Percentiles rank a stretch among this genome's conserved stretches.
These are phyloP conservation scores for Melanocharis versteri DNA, from an alignment of 2,113 vertebrate genomes.

Conservation along the genomic window DNA sequence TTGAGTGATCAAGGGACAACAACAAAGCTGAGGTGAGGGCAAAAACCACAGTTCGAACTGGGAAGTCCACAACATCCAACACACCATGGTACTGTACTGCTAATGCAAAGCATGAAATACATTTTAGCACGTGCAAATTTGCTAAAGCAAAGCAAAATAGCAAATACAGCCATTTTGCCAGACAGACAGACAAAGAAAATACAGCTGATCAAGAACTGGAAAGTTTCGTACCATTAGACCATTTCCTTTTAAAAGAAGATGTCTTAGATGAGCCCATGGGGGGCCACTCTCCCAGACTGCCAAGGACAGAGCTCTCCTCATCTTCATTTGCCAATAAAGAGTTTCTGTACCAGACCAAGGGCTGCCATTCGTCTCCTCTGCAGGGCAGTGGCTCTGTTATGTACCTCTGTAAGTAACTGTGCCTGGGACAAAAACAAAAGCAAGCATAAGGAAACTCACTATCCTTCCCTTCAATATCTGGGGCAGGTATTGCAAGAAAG, in stretches of 20 bases:
- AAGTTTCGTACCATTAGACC: conserved; percentile 70
- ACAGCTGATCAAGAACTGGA: background rate
- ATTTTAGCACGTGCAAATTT: background rate
- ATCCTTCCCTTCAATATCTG: background rate
- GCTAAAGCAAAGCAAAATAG: background rate
- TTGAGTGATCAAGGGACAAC: background rate
- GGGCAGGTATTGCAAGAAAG: background rate
- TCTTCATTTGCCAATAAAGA: conserved; percentile 83
- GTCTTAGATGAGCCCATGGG: conserved; percentile 47
- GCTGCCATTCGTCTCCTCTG: conserved; percentile 82
- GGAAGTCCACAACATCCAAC: background rate
- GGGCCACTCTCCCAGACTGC: conserved; percentile 65
- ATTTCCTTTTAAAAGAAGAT: conserved; percentile 68
- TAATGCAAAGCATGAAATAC: background rate
- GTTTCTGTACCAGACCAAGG: conserved; percentile 78
- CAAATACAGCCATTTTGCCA: background rate
- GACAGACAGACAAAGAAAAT: background rate
- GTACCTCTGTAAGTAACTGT: conserved; percentile 82
- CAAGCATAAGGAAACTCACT: background rate
- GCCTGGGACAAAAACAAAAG: conserved; percentile 61
- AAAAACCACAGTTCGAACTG: background rate
- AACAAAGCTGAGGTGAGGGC: background rate
- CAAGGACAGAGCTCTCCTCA: conserved; percentile 74
- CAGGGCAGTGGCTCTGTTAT: conserved; percentile 67
- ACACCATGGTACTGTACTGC: background rate